Conservation (phyloP, 2,888 invertebrate species). For the Leucophora obtusa region DNA sequence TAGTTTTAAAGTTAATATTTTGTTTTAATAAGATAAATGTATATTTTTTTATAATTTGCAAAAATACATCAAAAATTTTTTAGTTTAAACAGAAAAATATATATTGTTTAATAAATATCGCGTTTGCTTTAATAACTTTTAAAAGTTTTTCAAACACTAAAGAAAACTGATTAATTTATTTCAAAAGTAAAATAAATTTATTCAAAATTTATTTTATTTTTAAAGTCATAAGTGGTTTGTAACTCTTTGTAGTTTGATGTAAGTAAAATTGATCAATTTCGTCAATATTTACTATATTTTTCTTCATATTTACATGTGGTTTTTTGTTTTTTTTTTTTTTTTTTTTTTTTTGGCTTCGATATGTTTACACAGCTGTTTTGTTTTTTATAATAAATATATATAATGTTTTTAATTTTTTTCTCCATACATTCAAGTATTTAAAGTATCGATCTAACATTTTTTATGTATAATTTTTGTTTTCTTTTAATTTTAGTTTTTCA, state of each 20-base stretch:
- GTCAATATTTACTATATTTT: conserved; percentile 49
- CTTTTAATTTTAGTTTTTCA: conserved; percentile 13
- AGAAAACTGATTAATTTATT: conserved; percentile 4
- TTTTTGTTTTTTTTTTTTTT: no score
- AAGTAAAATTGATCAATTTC: conserved; percentile 22
- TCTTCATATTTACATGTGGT: conserved; percentile 44
- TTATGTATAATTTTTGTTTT: background rate
- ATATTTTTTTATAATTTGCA: conserved; percentile 16
- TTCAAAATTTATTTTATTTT: conserved; percentile 20
- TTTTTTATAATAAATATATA: conserved; percentile 23
- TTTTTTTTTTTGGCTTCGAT: conserved; percentile 49
- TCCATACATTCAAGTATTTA: conserved; percentile 1
- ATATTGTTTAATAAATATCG: background rate
- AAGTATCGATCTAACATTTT: conserved; percentile 29
- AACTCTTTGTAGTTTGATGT: conserved; percentile 51
- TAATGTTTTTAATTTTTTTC: conserved; percentile 13
- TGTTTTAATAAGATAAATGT: conserved; percentile 23
- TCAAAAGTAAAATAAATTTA: background rate
- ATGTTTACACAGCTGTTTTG: conserved; percentile 38
- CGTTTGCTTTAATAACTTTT: background rate
- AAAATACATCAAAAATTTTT: conserved; percentile 45
- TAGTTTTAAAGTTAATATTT: conserved; percentile 42
- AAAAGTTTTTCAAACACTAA: conserved; percentile 14
- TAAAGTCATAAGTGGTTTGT: conserved; percentile 60
- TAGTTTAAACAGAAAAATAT: conserved; percentile 8